phyloP scores from a whole-genome alignment of 2,113 vertebrate species.

The Triplophysa siluroides region DNA sequence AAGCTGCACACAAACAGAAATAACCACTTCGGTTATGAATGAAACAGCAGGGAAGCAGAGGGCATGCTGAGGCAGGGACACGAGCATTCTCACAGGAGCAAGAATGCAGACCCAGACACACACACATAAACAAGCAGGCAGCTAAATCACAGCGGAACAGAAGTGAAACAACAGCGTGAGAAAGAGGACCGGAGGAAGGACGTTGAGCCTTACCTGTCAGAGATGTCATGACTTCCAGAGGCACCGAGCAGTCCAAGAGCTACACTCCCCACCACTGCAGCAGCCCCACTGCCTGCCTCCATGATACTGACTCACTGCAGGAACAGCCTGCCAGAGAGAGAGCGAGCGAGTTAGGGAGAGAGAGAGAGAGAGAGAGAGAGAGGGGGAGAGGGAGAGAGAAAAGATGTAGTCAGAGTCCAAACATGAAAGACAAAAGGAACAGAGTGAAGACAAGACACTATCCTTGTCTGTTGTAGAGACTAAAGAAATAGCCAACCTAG shows the following conservation, averaged over 20 bases:
- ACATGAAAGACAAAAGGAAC: slow-evolving; percentile 52
- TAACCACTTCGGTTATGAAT: slow-evolving; percentile 34
- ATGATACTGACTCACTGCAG: slow-evolving; percentile 79
- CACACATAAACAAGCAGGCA: slow-evolving; percentile 23
- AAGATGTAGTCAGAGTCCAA: slow-evolving; percentile 59
- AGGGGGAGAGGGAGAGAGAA: slow-evolving; percentile 32
- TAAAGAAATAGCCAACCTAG: no score
- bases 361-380: slow-evolving; percentile 16
- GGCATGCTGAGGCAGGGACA: slow-evolving; percentile 48
- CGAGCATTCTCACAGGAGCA: slow-evolving; percentile 45
- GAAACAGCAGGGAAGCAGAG: slow-evolving; percentile 45
- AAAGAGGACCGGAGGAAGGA: slow-evolving; percentile 10
- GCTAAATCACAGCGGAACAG: slow-evolving; percentile 7
- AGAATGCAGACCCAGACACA: slow-evolving; percentile 28
- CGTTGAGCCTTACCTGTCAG: slow-evolving; percentile 73
- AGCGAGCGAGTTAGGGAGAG: slow-evolving; percentile 34
- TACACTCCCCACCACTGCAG: slow-evolving; percentile 77
- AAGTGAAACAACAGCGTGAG: slow-evolving; percentile 27
- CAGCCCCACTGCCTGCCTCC: slow-evolving; percentile 79
- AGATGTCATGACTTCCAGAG: slow-evolving; percentile 74
- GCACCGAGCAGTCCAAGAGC: slow-evolving; percentile 75
- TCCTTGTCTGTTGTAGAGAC: no score
- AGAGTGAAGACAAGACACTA: slow-evolving; percentile 1
- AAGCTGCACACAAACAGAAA: slow-evolving; percentile 1
- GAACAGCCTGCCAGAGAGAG: slow-evolving; percentile 65